These are phyloP conservation scores for Ylistrum balloti DNA, from an alignment of 1,140 invertebrate species.

Conservation along the genomic window DNA sequence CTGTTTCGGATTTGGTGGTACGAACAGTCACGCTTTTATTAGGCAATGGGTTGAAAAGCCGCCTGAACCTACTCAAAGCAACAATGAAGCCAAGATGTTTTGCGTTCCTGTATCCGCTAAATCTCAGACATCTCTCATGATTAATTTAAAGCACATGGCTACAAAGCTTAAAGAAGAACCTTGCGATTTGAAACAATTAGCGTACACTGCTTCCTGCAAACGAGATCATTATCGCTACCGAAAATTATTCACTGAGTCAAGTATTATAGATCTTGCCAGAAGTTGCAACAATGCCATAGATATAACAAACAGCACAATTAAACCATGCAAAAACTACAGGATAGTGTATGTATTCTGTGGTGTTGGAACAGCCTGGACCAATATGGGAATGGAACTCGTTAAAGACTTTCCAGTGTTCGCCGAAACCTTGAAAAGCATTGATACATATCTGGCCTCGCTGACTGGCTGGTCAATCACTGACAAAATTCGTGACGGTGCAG, in stretches of 20 bases:
- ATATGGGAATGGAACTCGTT: slow-evolving; percentile 94
- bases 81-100: background rate
- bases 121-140: background rate
- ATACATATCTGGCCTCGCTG: slow-evolving; percentile 46
- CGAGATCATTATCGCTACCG: slow-evolving; percentile 56
- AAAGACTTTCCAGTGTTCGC: slow-evolving; percentile 88
- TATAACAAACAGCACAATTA: background rate
- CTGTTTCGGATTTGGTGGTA: background rate
- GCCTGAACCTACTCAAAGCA: background rate
- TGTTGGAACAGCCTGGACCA: slow-evolving; percentile 96
- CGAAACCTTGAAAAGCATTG: slow-evolving; percentile 86
- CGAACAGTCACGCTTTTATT: background rate
- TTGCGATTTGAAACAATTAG: slow-evolving; percentile 7
- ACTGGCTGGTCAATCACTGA: slow-evolving; percentile 51
- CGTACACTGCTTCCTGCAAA: slow-evolving; percentile 46
- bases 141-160: background rate
- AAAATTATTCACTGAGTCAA: background rate
- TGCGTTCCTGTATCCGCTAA: background rate
- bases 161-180: background rate
- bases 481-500: slow-evolving; percentile 24
- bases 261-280: background rate
- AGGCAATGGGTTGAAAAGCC: background rate
- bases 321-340: background rate
- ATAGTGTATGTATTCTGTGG: too few relatives aligned
- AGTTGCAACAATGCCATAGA: background rate